Evolutionary conservation across 2,113 vertebrate genomes (phyloP).

Genomic region (Channa maculata): DNA sequence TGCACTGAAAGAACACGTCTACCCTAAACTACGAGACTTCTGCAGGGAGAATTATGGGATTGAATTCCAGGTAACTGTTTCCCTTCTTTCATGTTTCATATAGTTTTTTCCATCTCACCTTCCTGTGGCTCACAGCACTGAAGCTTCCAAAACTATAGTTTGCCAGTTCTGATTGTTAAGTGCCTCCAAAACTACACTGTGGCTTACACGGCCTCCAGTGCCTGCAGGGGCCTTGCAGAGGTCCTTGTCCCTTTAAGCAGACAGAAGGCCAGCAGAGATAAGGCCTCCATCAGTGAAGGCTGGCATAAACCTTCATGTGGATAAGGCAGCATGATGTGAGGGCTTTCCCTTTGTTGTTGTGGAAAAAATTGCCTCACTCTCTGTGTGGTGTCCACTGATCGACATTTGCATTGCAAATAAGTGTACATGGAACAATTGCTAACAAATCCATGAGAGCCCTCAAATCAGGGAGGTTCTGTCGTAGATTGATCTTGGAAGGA

Average conservation of each 20-base stretch:
- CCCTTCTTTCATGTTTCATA: not conserved
- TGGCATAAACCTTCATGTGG: constrained; percentile 48
- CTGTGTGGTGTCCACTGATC: constrained; percentile 54
- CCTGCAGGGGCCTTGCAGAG: constrained; percentile 20
- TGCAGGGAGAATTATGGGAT: constrained; percentile 99
- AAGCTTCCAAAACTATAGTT: constrained; percentile 13
- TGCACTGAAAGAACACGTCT: constrained; percentile 94
- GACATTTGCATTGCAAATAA: constrained; percentile 83
- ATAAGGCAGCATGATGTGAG: constrained; percentile 42
- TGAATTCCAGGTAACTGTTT: constrained; percentile 94
- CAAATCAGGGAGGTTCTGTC: constrained; percentile 24
- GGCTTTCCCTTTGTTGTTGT: constrained; percentile 68
- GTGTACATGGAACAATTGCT: constrained; percentile 57
- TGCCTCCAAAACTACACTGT: constrained; percentile 36
- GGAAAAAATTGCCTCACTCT: constrained; percentile 39
- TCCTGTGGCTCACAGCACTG: not conserved
- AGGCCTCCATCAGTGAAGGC: constrained; percentile 48
- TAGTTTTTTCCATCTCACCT: not conserved
- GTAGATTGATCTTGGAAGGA: constrained; percentile 56
- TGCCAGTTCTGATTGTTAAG: constrained; percentile 16
- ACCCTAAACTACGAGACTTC: constrained; percentile 98
- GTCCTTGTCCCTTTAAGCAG: constrained; percentile 36
- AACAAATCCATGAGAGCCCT: constrained; percentile 71
- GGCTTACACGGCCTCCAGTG: constrained; percentile 8
- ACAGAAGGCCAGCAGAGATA: constrained; percentile 75